These are phyloP conservation scores for Rachycentron canadum DNA, from an alignment of 2,797 vertebrate genomes.

Conservation along the genomic window DNA sequence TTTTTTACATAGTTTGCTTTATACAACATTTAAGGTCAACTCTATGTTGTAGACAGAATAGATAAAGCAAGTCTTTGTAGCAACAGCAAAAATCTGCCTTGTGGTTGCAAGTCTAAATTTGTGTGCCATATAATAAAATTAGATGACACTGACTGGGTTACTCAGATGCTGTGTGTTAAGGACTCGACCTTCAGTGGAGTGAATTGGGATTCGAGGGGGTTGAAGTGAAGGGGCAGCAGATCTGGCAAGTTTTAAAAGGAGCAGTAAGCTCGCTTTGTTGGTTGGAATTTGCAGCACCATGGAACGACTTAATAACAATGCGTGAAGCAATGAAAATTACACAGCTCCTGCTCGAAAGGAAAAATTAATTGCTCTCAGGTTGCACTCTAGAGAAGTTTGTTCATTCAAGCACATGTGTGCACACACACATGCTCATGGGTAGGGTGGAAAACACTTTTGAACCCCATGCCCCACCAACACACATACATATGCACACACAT, in stretches of 20 bases:
- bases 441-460: constrained; percentile 40
- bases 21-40: background rate
- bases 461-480: constrained; percentile 18
- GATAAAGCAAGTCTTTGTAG: constrained; percentile 9
- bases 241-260: constrained; percentile 77
- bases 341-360: constrained; percentile 77
- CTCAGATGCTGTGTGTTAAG: constrained; percentile 10
- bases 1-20: background rate
- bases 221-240: constrained; percentile 60
- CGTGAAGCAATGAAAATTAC: constrained; percentile 84
- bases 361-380: constrained; percentile 84
- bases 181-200: constrained; percentile 36
- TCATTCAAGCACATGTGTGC: constrained; percentile 57
- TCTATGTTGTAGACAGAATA: background rate
- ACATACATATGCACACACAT: constrained; percentile 42
- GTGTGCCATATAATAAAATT: constrained; percentile 17
- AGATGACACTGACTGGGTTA: constrained; percentile 24
- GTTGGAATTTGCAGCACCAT: constrained; percentile 79
- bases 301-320: constrained; percentile 83
- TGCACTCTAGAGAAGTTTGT: constrained; percentile 74
- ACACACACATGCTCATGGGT: constrained; percentile 6
- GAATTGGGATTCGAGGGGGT: constrained; percentile 39
- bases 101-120: constrained; percentile 6
- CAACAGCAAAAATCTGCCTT: constrained; percentile 15
- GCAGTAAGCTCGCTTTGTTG: constrained; percentile 72